Conservation (phyloP, 2,888 invertebrate species). For the Minunthozetes semirufus region DNA sequence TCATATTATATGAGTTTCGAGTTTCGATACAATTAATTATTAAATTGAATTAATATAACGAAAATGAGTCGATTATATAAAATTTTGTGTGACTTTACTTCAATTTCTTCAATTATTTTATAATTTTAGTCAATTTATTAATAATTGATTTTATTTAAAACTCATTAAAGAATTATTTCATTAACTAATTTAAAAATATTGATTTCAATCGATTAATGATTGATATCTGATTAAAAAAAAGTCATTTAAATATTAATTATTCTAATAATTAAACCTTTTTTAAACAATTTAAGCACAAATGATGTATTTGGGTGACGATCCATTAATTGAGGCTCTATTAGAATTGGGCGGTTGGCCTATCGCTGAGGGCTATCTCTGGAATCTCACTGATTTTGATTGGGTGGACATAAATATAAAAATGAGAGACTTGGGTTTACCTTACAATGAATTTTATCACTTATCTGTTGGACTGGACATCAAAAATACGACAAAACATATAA, state of each 20-base stretch:
- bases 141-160: too few species aligned
- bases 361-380: constrained; percentile 67
- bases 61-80: too few species aligned
- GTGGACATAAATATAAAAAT: constrained; percentile 72
- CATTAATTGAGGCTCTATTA: constrained; percentile 63
- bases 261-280: not conserved
- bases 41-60: too few species aligned
- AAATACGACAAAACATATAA: constrained; percentile 72
- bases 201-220: too few species aligned
- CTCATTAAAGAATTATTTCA: too few species aligned
- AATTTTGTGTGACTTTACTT: too few species aligned
- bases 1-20: too few species aligned
- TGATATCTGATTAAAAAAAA: too few species aligned
- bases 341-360: constrained; percentile 87
- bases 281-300: constrained; percentile 76
- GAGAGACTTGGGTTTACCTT: constrained; percentile 70
- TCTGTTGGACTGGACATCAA: constrained; percentile 80
- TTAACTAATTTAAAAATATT: too few species aligned
- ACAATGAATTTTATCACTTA: constrained; percentile 82
- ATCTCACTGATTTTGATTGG: constrained; percentile 62
- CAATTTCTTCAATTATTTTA: too few species aligned
- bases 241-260: constrained; percentile 2
- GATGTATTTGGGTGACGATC: constrained; percentile 66
- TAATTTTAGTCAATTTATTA: too few species aligned
- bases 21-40: too few species aligned